Percentiles rank a stretch among this genome's conserved stretches.
These are phyloP conservation scores for Nomada ferruginata DNA, from an alignment of 2,888 invertebrate genomes.

Conservation along the genomic window DNA sequence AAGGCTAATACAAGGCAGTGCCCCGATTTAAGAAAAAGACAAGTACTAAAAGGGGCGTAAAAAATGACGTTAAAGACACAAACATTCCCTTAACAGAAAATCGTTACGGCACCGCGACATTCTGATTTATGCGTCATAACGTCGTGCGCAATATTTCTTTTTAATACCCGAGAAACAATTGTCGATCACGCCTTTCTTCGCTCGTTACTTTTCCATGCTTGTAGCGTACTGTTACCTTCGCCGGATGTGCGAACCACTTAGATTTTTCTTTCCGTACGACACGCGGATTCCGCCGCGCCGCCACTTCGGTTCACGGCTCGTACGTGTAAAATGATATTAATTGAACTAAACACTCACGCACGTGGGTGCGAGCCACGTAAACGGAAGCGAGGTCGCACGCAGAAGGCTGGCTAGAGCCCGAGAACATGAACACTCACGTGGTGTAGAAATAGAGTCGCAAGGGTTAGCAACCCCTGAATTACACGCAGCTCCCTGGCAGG, in stretches of 20 bases:
- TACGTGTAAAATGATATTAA: conserved; percentile 75
- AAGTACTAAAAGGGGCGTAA: neutral
- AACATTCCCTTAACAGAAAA: neutral
- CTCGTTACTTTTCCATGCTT: neutral
- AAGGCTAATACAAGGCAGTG: too few species aligned
- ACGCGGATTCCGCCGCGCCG: conserved; percentile 27
- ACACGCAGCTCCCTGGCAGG: conserved; percentile 70
- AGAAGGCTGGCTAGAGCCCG: conserved; percentile 18
- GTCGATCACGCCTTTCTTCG: neutral
- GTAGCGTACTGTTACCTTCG: neutral
- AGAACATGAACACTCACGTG: conserved; percentile 69
- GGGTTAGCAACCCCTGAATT: conserved; percentile 80
- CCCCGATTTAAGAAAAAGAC: neutral
- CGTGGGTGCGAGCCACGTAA: conserved; percentile 21
- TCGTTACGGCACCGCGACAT: neutral
- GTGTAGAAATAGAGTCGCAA: conserved; percentile 76
- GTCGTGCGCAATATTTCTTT: neutral
- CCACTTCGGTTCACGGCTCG: conserved; percentile 18
- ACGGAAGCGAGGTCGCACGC: conserved; percentile 39
- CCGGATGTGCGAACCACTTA: neutral
- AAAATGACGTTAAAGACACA: too few species aligned
- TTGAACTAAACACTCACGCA: conserved; percentile 67
- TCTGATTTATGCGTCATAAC: conserved; percentile 11
- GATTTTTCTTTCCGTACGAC: neutral
- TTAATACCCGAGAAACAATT: conserved; percentile 10